A percentile compares a stretch with the other conserved stretches of the same genome.
Evolutionary conservation across 2,113 vertebrate genomes (phyloP).

Genomic region (Lampris incognitus): DNA sequence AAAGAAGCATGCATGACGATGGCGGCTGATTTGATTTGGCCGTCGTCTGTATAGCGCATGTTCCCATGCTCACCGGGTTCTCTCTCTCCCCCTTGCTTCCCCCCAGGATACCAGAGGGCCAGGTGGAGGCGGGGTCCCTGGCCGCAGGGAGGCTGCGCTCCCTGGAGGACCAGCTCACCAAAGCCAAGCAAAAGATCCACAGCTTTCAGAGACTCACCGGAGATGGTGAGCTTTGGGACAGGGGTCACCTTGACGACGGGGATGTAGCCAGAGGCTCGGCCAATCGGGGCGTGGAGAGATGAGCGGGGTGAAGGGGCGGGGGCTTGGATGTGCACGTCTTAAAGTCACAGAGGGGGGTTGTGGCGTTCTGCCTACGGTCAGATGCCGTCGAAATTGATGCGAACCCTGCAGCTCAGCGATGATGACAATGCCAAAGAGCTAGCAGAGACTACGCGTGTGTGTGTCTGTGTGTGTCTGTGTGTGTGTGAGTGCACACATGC

Average conservation of each 20-base stretch:
- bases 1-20: background rate
- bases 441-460: conserved; percentile 29
- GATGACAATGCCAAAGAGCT: conserved; percentile 24
- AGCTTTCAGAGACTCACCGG: conserved; percentile 92
- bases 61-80: background rate
- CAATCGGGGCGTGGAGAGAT: conserved; percentile 39
- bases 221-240: conserved; percentile 83
- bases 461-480: conserved; percentile 41
- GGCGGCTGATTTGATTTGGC: background rate
- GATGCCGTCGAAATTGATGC: conserved; percentile 16
- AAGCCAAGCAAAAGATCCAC: conserved; percentile 98
- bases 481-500: conserved; percentile 35
- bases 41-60: background rate
- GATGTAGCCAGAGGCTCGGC: background rate
- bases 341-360: conserved; percentile 29
- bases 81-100: conserved; percentile 30
- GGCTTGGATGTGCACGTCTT: conserved; percentile 17
- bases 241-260: background rate
- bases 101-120: conserved; percentile 94
- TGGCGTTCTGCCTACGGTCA: conserved; percentile 39
- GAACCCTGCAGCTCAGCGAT: conserved; percentile 35
- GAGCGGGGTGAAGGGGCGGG: conserved; percentile 15
- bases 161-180: conserved; percentile 94
- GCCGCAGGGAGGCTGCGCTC: conserved; percentile 91
- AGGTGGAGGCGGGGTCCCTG: conserved; percentile 88